Base-by-base conservation (phyloP, 2,888 invertebrate species). In the Liopterus haemorrhoidalis region DNA sequence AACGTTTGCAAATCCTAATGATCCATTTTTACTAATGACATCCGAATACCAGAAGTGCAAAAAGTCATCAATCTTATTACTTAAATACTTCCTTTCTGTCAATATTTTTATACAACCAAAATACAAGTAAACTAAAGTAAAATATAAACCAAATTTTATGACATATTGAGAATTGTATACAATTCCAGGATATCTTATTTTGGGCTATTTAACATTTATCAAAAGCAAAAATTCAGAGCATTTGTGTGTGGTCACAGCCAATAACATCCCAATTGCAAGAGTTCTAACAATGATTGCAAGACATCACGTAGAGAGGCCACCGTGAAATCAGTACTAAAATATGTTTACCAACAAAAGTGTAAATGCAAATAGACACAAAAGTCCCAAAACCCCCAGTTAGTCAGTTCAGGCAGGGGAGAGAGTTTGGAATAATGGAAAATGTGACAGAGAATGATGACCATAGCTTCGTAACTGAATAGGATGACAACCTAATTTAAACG, bases 331-430 rank as follows among this genome's bases (percentile, higher is more conserved):
- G 66, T 60, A 59, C 59, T 61, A 65, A 63, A 65, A 14, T 14
- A 66, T 66, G 66, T 67, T 67, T 66, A 65, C 64, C 65, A 66
- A 67, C 67, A 67, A 59, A 65, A 62, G 60, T 65, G 65, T 66
- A 65, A 66, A 66, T 66, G 65, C 63, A 59, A 57, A 63, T 59
- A 61, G 6, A 33, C n/a, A 25, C 14, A 20, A 15, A 16, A 25
- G 35, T 27, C 38, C 25, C 27, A 35, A 18, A 33, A 18, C 15
- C 20, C 14, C 16, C 18, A 9, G 24, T 32, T 31, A 21, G 42
- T 31, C 30, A 31, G 37, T 41, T n/a, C 36, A 37, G 30, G 35
- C 39, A 38, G 33, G 53, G 54, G 50, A 58, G 57, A n/a, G n/a
- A n/a, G n/a, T n/a, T n/a, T n/a, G n/a, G 58, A 58, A 62, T 62